These are phyloP conservation scores for Thumatha senex DNA, from an alignment of 2,888 invertebrate genomes.

Conservation along the genomic window DNA sequence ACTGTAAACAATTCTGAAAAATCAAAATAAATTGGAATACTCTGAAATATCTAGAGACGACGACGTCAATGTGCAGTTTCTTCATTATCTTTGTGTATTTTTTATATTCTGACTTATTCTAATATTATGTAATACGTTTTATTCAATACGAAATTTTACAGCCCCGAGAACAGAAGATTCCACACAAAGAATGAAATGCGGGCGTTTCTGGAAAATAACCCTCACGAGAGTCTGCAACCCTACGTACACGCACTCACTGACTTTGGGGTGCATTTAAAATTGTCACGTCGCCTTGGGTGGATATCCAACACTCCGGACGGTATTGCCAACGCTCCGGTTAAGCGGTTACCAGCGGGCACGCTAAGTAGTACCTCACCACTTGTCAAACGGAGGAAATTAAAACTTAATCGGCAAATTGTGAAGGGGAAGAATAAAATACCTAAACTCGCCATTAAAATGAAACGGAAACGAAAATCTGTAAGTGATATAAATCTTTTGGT, in stretches of 20 bases:
- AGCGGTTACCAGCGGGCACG: slow-evolving; percentile 40
- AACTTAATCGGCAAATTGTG: slow-evolving; percentile 37
- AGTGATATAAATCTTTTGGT: neutral
- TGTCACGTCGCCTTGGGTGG: slow-evolving; percentile 74
- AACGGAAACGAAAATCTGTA: slow-evolving; percentile 9
- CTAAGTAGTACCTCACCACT: slow-evolving; percentile 52
- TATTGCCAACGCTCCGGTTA: slow-evolving; percentile 35
- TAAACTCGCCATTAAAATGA: slow-evolving; percentile 29
- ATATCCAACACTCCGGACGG: slow-evolving; percentile 51
- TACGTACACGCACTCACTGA: slow-evolving; percentile 64
- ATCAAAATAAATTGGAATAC: too few relatives aligned
- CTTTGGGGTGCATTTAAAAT: slow-evolving; percentile 73
- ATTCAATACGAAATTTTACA: slow-evolving; percentile 31
- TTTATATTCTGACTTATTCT: too few relatives aligned
- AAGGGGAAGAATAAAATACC: slow-evolving; percentile 43
- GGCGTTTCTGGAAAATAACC: slow-evolving; percentile 53
- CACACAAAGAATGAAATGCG: slow-evolving; percentile 76
- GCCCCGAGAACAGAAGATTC: slow-evolving; percentile 67
- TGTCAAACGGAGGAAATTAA: slow-evolving; percentile 52
- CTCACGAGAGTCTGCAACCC: slow-evolving; percentile 38
- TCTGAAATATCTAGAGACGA: too few relatives aligned
- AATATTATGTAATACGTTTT: too few relatives aligned
- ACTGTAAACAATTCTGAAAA: too few relatives aligned
- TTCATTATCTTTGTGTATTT: too few relatives aligned
- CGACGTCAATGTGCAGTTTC: too few relatives aligned